A percentile compares a stretch with the other conserved stretches of the same genome.
Evolutionary conservation across 2,888 invertebrate genomes (phyloP).

Genomic region (Melinopterus prodromus): DNA sequence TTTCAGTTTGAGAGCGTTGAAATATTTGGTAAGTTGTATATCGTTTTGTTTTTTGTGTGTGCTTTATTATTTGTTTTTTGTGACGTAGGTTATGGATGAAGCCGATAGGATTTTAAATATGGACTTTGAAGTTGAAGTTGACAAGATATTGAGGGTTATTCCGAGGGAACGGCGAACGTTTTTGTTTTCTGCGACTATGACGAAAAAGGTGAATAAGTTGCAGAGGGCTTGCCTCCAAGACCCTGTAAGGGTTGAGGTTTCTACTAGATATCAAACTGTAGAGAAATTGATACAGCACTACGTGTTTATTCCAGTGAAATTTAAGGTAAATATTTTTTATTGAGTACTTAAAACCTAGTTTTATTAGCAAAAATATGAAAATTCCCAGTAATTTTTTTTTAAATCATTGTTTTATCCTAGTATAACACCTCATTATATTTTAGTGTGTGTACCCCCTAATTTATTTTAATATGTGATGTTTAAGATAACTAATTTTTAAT

Average conservation of each 20-base stretch:
- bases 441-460: too few relatives aligned
- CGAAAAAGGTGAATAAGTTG: constrained; percentile 94
- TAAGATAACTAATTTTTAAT: too few relatives aligned
- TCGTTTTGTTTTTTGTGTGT: not conserved
- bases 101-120: constrained; percentile 98
- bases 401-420: too few relatives aligned
- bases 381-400: too few relatives aligned
- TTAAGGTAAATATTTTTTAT: constrained; percentile 72
- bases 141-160: constrained; percentile 92
- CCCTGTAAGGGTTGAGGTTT: constrained; percentile 96
- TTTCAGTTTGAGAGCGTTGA: constrained; percentile 88
- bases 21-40: constrained; percentile 76
- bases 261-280: constrained; percentile 97
- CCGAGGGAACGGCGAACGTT: constrained; percentile 92
- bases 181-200: constrained; percentile 99
- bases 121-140: constrained; percentile 98
- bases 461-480: too few relatives aligned
- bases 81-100: constrained; percentile 89
- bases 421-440: too few relatives aligned
- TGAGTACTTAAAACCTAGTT: too few relatives aligned
- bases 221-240: constrained; percentile 94
- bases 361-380: too few relatives aligned
- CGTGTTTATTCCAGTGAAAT: constrained; percentile 94
- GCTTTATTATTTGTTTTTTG: constrained; percentile 11
- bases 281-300: constrained; percentile 96